Conservation (phyloP, 2,797 vertebrate species). For the Sarcophilus harrisii region DNA sequence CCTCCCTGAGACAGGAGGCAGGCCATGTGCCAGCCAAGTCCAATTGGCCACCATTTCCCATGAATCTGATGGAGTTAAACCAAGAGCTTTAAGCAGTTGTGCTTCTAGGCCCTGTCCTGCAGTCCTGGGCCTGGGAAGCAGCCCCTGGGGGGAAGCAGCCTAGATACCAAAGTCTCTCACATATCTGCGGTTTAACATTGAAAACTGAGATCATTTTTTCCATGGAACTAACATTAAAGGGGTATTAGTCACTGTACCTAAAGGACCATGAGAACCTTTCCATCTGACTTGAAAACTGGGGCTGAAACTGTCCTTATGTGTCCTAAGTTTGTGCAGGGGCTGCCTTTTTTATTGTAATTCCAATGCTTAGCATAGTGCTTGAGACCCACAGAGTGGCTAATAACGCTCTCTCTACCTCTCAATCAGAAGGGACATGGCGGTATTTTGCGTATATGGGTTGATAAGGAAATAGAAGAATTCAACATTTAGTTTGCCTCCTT, state of each 20-base stretch:
- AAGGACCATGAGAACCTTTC: background rate
- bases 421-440: background rate
- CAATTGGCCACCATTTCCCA: background rate
- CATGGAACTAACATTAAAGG: background rate
- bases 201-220: background rate
- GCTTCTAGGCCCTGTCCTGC: background rate
- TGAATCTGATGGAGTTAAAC: background rate
- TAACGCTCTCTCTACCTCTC: background rate
- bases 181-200: background rate
- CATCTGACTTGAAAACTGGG: background rate
- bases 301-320: background rate
- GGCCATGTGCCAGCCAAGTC: background rate
- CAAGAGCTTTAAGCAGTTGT: background rate
- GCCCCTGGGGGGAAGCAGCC: background rate
- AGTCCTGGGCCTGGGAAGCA: background rate
- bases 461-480: background rate
- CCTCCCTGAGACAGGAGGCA: background rate
- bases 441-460: background rate
- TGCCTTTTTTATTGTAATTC: background rate
- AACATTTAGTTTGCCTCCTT: background rate
- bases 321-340: background rate
- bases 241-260: background rate
- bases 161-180: background rate
- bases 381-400: background rate
- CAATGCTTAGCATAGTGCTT: background rate